Conservation (phyloP, 2,113 vertebrate species). For the Piaya cayana region DNA sequence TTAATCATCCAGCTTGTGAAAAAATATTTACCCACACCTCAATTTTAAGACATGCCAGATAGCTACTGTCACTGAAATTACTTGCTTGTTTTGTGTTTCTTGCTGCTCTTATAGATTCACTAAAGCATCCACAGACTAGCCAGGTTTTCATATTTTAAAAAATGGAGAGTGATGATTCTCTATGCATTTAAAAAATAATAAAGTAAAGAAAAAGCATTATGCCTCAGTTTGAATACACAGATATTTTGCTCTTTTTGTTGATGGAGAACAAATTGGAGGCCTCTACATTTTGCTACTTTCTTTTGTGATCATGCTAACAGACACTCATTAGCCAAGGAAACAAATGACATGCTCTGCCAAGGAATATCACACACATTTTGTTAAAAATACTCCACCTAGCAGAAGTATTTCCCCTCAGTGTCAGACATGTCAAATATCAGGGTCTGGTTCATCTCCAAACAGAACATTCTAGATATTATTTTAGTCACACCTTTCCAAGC, state of each 20-base stretch:
- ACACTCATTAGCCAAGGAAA: background rate
- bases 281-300: background rate
- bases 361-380: background rate
- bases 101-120: background rate
- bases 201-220: background rate
- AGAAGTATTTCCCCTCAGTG: background rate
- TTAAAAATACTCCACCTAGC: slow-evolving; percentile 17
- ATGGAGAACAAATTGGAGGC: background rate
- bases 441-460: slow-evolving; percentile 29
- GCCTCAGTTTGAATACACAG: background rate
- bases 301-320: background rate
- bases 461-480: slow-evolving; percentile 4
- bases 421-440: background rate
- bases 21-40: background rate
- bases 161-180: background rate
- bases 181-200: background rate
- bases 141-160: background rate
- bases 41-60: background rate
- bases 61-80: background rate
- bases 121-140: background rate
- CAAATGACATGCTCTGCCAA: background rate
- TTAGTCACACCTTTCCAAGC: background rate
- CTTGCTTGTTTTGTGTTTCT: background rate
- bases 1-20: background rate
- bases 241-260: background rate